Conservation (phyloP, 2,888 invertebrate genomes). For the Clusia tigrina region DNA sequence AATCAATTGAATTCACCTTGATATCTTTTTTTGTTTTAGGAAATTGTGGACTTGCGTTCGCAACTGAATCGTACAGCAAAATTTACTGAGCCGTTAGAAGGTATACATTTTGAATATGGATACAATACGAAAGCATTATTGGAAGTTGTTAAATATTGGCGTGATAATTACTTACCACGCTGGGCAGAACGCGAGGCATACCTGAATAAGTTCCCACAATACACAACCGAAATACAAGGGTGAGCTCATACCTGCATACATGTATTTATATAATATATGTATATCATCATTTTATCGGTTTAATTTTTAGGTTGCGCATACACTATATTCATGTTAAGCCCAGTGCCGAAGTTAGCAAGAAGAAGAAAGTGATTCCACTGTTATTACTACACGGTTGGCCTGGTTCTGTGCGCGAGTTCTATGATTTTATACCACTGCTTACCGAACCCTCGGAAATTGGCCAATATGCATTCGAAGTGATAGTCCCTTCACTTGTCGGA, state of each 20-base stretch:
- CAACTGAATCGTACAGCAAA: constrained; percentile 68
- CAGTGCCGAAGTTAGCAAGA: constrained; percentile 64
- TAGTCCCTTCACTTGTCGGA: constrained; percentile 75
- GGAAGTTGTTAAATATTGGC: constrained; percentile 80
- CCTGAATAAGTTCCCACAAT: constrained; percentile 79
- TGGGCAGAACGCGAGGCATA: constrained; percentile 73
- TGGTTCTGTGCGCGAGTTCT: constrained; percentile 82
- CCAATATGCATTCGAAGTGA: constrained; percentile 74
- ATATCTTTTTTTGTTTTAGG: constrained; percentile 20
- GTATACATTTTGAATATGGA: constrained; percentile 79
- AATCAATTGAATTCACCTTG: not conserved
- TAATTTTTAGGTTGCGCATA: constrained; percentile 66
- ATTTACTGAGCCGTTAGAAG: constrained; percentile 70
- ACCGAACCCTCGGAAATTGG: constrained; percentile 65
- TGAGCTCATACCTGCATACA: constrained; percentile 40
- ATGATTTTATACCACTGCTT: constrained; percentile 75
- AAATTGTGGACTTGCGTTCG: constrained; percentile 68
- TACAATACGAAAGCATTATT: constrained; percentile 76
- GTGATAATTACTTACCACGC: constrained; percentile 72
- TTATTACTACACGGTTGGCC: constrained; percentile 89
- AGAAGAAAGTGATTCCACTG: constrained; percentile 70
- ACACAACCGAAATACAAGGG: constrained; percentile 76
- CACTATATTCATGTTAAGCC: constrained; percentile 73
- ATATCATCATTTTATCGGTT: no score
- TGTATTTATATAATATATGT: not conserved